These are phyloP conservation scores for Yponomeuta plumbellus DNA, from an alignment of 2,888 invertebrate genomes.

Conservation along the genomic window DNA sequence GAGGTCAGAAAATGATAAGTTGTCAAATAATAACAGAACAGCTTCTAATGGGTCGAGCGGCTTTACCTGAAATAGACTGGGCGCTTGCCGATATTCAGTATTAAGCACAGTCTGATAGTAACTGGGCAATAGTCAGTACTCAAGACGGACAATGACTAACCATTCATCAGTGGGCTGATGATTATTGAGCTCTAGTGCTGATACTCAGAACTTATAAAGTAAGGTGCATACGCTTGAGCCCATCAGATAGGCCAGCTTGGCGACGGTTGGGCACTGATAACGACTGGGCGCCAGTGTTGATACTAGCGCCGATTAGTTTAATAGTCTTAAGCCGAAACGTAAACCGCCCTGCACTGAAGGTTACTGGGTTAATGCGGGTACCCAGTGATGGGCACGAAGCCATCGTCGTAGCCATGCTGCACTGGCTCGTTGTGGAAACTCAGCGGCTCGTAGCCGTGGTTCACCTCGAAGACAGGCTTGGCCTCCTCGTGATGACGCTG, in stretches of 20 bases:
- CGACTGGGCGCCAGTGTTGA: not conserved
- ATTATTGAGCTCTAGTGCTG: not conserved
- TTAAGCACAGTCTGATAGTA: too few species aligned
- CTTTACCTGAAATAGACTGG: too few species aligned
- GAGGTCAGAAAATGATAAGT: too few species aligned
- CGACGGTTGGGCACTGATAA: not conserved
- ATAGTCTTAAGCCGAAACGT: too few species aligned
- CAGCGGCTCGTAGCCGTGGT: constrained; percentile 20
- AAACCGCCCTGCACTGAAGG: not conserved
- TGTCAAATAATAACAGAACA: too few species aligned
- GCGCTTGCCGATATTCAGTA: too few species aligned
- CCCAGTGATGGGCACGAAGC: constrained; percentile 49
- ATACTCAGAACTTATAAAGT: not conserved
- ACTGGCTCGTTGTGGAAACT: constrained; percentile 15
- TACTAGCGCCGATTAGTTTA: not conserved
- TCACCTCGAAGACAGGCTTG: constrained; percentile 21
- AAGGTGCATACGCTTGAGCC: too few species aligned
- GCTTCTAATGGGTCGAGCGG: too few species aligned
- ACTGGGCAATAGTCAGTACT: too few species aligned
- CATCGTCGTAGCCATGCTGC: constrained; percentile 39
- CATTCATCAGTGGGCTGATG: not conserved
- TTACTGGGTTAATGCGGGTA: constrained; percentile 19
- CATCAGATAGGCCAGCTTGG: too few species aligned
- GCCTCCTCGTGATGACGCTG: constrained; percentile 27
- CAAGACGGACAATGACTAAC: too few species aligned